Percentiles rank a stretch among this genome's conserved stretches.
Conservation (phyloP, 1,140 invertebrate species). For the Drosophila sproati region DNA sequence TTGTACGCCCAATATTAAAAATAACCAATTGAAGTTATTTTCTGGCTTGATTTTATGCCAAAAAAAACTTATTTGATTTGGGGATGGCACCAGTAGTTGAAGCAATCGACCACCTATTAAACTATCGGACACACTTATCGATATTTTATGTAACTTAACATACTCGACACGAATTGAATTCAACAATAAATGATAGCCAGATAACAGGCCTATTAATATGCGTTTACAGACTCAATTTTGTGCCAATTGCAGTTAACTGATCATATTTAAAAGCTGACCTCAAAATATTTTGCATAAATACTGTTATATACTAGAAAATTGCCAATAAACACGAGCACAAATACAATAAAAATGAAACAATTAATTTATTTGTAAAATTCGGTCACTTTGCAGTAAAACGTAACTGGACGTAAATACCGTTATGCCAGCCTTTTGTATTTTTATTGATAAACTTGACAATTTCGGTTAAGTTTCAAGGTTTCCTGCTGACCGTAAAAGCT, state of each 20-base stretch:
- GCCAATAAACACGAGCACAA: too few species aligned
- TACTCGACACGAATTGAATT: not conserved
- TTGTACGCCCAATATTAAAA: not conserved
- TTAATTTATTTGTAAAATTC: too few species aligned
- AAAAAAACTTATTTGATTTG: constrained; percentile 28
- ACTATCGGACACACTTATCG: constrained; percentile 2
- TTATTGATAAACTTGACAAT: constrained; percentile 19
- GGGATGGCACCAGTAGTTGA: constrained; percentile 3
- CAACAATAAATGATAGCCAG: too few species aligned
- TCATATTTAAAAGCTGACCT: not conserved
- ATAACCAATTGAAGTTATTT: constrained; percentile 21
- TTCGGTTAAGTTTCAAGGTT: constrained; percentile 3
- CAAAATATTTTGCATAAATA: not conserved
- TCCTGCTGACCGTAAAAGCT: not conserved
- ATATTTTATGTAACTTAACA: not conserved
- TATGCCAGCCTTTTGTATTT: constrained; percentile 4
- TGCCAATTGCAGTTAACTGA: constrained; percentile 4
- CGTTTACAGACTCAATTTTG: constrained; percentile 4
- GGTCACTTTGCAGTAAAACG: too few species aligned
- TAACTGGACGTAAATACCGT: constrained; percentile 5
- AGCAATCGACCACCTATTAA: not conserved
- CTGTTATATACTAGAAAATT: too few species aligned
- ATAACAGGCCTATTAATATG: not conserved
- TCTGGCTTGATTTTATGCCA: constrained; percentile 39
- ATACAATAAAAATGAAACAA: too few species aligned